A percentile compares a stretch with the other conserved stretches of the same genome.
Evolutionary conservation across 2,888 invertebrate genomes (phyloP).

Genomic region (Pogonocherus hispidulus): DNA sequence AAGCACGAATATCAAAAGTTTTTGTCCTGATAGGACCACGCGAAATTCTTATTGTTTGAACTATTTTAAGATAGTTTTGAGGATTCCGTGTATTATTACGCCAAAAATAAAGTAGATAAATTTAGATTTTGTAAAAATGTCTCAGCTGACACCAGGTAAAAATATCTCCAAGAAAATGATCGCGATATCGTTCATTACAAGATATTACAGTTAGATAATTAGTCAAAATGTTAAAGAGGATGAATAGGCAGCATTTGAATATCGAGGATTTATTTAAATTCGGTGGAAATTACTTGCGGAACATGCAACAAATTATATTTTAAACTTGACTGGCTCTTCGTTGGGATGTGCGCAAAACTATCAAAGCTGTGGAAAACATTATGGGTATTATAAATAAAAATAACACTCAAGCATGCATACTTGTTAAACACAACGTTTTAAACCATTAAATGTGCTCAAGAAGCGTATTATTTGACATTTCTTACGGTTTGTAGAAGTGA

Average conservation of each 20-base stretch:
- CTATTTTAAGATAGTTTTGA: slow-evolving; percentile 20
- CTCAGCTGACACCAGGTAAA: slow-evolving; percentile 46
- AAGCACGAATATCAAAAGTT: slow-evolving; percentile 7
- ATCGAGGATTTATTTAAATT: neutral
- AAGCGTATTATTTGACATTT: slow-evolving; percentile 59
- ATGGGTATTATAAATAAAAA: slow-evolving; percentile 30
- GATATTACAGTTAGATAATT: too few relatives aligned
- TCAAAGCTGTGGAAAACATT: slow-evolving; percentile 16
- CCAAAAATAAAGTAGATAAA: slow-evolving; percentile 41
- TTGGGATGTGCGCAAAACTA: slow-evolving; percentile 39
- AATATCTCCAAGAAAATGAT: slow-evolving; percentile 33
- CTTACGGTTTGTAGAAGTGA: slow-evolving; percentile 65
- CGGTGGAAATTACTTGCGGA: slow-evolving; percentile 29
- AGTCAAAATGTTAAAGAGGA: neutral
- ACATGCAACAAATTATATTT: slow-evolving; percentile 44
- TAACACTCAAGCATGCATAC: slow-evolving; percentile 54
- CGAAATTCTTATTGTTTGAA: slow-evolving; percentile 21
- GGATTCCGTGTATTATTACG: slow-evolving; percentile 35
- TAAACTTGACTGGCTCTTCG: slow-evolving; percentile 37
- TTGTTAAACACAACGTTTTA: slow-evolving; percentile 49
- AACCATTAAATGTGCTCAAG: slow-evolving; percentile 53
- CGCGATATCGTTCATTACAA: neutral
- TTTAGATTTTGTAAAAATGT: slow-evolving; percentile 43
- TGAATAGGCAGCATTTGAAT: neutral
- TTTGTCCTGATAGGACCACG: slow-evolving; percentile 11